These are phyloP conservation scores for Enteromius afrohamiltoni DNA, from an alignment of 2,797 vertebrate genomes.

Conservation along the genomic window DNA sequence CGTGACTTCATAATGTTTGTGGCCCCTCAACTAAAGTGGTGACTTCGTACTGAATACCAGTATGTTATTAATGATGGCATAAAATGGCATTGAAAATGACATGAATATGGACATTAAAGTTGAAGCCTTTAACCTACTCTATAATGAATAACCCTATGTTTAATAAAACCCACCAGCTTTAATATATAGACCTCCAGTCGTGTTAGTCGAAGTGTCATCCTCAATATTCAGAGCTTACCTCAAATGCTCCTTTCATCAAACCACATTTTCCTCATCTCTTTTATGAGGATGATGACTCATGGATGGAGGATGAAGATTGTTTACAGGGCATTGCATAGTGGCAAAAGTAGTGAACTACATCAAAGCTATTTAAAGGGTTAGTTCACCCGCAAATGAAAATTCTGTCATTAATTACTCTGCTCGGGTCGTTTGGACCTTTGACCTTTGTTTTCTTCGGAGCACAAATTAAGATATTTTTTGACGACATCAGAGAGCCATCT, in stretches of 20 bases:
- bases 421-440: too few species aligned
- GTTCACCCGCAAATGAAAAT: too few species aligned
- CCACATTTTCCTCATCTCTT: not conserved
- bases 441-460: too few species aligned
- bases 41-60: too few species aligned
- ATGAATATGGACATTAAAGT: too few species aligned
- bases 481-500: too few species aligned
- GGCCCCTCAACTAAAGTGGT: too few species aligned
- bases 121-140: slow-evolving; percentile 22
- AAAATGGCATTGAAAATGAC: too few species aligned
- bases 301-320: not conserved
- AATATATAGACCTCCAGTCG: not conserved
- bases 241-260: not conserved
- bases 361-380: not conserved
- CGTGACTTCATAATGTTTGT: too few species aligned
- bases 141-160: not conserved
- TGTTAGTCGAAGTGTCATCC: not conserved
- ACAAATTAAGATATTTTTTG: too few species aligned
- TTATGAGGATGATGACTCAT: not conserved
- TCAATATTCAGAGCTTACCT: slow-evolving; percentile 12
- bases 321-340: not conserved
- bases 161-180: slow-evolving; percentile 6
- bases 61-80: too few species aligned
- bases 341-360: not conserved
- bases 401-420: too few species aligned